Percentiles rank a stretch among this genome's conserved stretches.
phyloP scores from a whole-genome alignment of 2,113 vertebrate species.

The Papio anubis region DNA sequence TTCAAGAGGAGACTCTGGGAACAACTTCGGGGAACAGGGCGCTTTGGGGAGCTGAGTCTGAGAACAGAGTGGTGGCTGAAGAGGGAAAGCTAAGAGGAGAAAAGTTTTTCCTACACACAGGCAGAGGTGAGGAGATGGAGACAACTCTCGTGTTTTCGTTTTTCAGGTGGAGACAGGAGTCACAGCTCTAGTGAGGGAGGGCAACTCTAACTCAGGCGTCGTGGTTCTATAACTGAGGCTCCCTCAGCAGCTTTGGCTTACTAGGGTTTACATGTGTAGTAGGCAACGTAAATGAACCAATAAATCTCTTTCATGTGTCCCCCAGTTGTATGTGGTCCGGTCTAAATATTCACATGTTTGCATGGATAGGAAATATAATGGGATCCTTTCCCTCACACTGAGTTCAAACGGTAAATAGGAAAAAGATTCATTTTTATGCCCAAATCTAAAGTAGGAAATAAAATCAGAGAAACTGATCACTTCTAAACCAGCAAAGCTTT shows the following conservation, averaged over 20 bases:
- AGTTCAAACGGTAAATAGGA: conserved; percentile 63
- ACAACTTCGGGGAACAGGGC: background rate
- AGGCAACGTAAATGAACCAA: conserved; percentile 74
- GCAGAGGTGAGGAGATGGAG: background rate
- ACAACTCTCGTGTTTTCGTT: background rate
- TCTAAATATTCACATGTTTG: conserved; percentile 50
- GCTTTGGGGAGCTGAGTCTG: background rate
- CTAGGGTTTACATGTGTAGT: conserved; percentile 64
- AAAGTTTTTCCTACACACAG: background rate
- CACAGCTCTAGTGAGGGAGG: background rate
- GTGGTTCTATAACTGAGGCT: conserved; percentile 19
- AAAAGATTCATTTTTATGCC: conserved; percentile 62
- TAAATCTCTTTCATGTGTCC: conserved; percentile 80
- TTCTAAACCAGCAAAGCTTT: conserved; percentile 18
- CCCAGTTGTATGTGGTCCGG: conserved; percentile 67
- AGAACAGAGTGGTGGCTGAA: background rate
- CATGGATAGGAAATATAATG: conserved; percentile 31
- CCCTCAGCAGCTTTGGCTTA: conserved; percentile 45
- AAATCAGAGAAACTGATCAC: conserved; percentile 46
- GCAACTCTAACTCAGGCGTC: background rate
- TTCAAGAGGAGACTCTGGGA: background rate
- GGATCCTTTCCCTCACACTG: conserved; percentile 46
- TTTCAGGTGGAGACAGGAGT: conserved; percentile 50
- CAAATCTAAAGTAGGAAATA: conserved; percentile 66
- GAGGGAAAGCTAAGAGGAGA: background rate